Evolutionary conservation across 2,797 vertebrate genomes (phyloP), one percentile per base, ranked within the genome.

Genomic region (Crocodylus rhombifer): DNA sequence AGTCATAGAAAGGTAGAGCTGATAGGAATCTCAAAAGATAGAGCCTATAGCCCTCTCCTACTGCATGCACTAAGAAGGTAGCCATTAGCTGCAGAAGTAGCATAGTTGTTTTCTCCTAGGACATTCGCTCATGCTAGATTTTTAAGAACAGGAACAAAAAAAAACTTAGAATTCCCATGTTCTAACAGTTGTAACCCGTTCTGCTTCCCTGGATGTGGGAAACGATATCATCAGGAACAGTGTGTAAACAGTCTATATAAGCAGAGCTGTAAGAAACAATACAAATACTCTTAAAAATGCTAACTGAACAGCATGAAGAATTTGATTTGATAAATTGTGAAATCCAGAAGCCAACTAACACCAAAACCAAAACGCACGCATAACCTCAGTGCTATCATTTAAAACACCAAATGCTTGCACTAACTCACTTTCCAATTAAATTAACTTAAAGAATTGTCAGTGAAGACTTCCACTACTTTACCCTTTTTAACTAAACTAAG

Each of bases 281-380:
- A 6, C 0, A 1, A 76, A 82, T 80, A 3, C 16, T 60, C 30
- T 92, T 77, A 62, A 87, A 55, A 55, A 33, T 28, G 2, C 28
- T 89, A 87, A 90, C 28, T 71, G 80, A 90, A 89, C 80, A 78
- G 89, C 90, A 20, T 21, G 64, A 80, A 18, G 51, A 89, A 90
- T 92, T 86, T 81, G 63, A 91, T 92, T 91, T 80, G 73, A 64
- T 57, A 62, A 86, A 87, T 87, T 57, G 73, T 13, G 33, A 89
- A 97, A 75, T 57, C 55, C 58, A 6, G 67, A 77, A 57, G 90
- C 61, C 74, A 69, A 91, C 26, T 89, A 87, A 82, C 77, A 80
- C 75, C 1, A 2, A 87, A 3, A 64, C 3, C 21, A 18, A 28
- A n/a, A 17, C n/a, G 1, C 6, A 1, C 0, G 0, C 1, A 0